These are phyloP conservation scores for Dryobotodes eremita DNA, from an alignment of 2,888 invertebrate species.

Conservation along the genomic window DNA sequence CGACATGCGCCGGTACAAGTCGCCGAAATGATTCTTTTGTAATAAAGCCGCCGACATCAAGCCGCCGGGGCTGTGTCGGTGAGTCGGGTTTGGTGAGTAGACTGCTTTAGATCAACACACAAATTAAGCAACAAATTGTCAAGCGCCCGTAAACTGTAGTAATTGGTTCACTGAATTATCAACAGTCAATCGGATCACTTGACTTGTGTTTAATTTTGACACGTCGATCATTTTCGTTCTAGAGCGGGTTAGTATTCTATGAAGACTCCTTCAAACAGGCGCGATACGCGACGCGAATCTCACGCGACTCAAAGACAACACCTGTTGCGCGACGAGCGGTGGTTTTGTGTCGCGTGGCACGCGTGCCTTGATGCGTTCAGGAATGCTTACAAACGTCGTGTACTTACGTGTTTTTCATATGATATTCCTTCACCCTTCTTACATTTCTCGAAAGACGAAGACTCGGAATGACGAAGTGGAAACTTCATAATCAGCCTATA, in stretches of 20 bases:
- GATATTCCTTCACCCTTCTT: background rate
- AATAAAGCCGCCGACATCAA: no score
- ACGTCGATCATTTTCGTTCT: background rate
- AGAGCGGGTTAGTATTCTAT: background rate
- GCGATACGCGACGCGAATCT: no score
- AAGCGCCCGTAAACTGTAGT: background rate
- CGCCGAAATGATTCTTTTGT: no score
- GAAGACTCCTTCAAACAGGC: no score
- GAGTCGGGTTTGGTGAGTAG: no score
- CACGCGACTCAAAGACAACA: no score
- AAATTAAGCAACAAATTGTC: background rate
- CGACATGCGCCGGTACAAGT: no score
- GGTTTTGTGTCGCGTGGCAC: no score
- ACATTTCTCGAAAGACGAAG: background rate
- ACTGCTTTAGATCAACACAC: background rate
- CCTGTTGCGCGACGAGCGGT: no score
- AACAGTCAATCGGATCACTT: background rate
- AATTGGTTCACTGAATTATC: background rate
- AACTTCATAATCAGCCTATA: background rate
- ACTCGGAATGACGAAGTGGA: background rate
- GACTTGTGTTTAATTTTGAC: background rate
- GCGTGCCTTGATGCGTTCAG: background rate
- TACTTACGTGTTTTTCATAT: background rate
- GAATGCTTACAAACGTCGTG: background rate
- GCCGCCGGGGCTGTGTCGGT: no score